Conservation (phyloP, 2,113 vertebrate genomes). For the Syrrhaptes paradoxus region DNA sequence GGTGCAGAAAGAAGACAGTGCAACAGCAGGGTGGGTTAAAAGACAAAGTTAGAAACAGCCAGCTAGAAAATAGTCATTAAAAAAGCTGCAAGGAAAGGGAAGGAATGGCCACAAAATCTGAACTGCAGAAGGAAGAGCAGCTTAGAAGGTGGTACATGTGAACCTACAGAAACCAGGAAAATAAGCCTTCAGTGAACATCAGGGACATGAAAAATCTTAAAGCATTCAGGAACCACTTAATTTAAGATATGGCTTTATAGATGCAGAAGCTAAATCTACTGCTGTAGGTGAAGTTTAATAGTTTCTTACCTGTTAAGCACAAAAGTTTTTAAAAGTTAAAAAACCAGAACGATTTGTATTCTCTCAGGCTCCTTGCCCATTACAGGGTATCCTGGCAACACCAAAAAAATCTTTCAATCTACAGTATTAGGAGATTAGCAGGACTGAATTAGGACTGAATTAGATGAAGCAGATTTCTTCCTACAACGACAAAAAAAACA, state of each 20-base stretch:
- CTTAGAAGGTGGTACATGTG: neutral
- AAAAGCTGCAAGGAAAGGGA: neutral
- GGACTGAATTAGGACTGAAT: slow-evolving; percentile 59
- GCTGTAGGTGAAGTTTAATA: neutral
- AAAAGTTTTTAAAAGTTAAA: slow-evolving; percentile 85
- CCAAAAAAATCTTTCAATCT: slow-evolving; percentile 71
- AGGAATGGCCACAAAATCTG: neutral
- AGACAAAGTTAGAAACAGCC: neutral
- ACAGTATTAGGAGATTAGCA: slow-evolving; percentile 71
- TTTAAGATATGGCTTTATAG: neutral
- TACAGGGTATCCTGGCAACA: slow-evolving; percentile 85
- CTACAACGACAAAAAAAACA: slow-evolving; percentile 66
- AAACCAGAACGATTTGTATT: slow-evolving; percentile 80
- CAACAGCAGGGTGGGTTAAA: neutral
- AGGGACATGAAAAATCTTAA: neutral
- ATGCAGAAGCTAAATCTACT: neutral
- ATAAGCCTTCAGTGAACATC: neutral
- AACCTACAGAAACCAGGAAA: neutral
- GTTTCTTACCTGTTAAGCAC: slow-evolving; percentile 85
- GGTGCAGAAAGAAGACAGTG: neutral
- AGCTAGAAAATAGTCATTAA: neutral
- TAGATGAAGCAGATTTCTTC: slow-evolving; percentile 61
- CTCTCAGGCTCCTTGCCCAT: slow-evolving; percentile 91
- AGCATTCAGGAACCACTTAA: neutral
- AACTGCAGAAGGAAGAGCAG: neutral